phyloP scores from a whole-genome alignment of 2,888 invertebrate genomes.

The Diarsia brunnea region DNA sequence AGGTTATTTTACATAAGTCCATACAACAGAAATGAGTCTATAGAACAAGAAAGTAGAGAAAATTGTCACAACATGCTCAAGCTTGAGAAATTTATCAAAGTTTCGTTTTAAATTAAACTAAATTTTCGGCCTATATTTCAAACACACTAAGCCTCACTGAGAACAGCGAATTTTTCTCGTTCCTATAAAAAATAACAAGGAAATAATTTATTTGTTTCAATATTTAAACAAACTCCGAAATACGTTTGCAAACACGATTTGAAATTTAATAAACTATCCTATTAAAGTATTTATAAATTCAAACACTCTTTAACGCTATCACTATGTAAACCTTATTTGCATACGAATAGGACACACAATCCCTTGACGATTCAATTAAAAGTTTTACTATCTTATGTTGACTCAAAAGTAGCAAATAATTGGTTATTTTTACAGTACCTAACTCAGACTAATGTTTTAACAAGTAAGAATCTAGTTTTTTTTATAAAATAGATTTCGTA shows the following conservation, averaged over 20 bases:
- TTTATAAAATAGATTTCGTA: too few relatives aligned
- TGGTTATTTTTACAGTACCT: not conserved
- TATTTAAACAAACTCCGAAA: not conserved
- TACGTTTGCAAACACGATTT: conserved; percentile 11
- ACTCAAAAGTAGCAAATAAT: not conserved
- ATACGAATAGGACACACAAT: conserved; percentile 17
- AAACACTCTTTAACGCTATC: not conserved
- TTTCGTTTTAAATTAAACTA: not conserved
- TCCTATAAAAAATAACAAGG: too few relatives aligned
- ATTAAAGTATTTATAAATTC: not conserved
- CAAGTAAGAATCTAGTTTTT: not conserved
- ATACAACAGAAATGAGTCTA: not conserved
- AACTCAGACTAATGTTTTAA: not conserved
- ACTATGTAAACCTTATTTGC: conserved; percentile 17
- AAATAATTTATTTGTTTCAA: not conserved
- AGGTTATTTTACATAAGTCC: not conserved
- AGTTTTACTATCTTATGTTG: not conserved
- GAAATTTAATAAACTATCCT: conserved; percentile 19
- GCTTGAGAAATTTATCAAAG: not conserved
- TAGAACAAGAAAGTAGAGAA: not conserved
- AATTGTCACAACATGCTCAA: not conserved
- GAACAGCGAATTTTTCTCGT: not conserved
- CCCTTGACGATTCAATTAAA: conserved; percentile 2
- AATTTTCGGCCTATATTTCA: not conserved
- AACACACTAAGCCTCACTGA: not conserved